Evolutionary conservation across 2,113 vertebrate genomes (phyloP), one percentile per base, ranked within the genome.

Genomic region (Glaucomys volans): DNA sequence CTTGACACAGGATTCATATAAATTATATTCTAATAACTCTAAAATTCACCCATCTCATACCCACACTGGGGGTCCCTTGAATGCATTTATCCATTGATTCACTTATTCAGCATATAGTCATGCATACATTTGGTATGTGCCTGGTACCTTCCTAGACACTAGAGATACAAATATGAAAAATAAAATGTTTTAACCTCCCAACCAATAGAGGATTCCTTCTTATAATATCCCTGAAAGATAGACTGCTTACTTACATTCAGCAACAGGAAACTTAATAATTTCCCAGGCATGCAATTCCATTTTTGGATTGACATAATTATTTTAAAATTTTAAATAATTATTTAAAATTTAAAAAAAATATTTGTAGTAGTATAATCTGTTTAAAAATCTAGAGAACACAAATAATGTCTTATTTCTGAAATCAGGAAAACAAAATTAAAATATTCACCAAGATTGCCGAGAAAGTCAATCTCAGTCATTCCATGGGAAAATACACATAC

Each of bases 371-470:
- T 80, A 32, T 30, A 10, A 90, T 37, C 35, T 76, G 66, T 92
- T 92, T 75, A 44, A 87, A 79, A 94, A 95, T 95, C 71, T 30
- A 64, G 16, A 64, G 12, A 22, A 7, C 42, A 95, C 18, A 95
- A 95, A 90, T 75, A 87, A 71, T 74, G 18, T 85, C 30, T 28
- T 81, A 93, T 44, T 85, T 87, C 44, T 79, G 62, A 96, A 91
- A 37, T 77, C 16, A 91, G 22, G 50, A 87, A 96, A 97, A 84
- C 22, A n/a, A 95, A 88, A 88, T 88, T 93, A 22, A 80, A 93
- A 82, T 12, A 81, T 93, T 87, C 62, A 67, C 8, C 87, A 92
- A 50, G 37, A 75, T 1, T 94, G 57, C 3, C 50, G 59, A 16
- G 37, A 89, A 96, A 83, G 35, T 82, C 47, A 95, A 22, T 83